Base-by-base conservation (phyloP, 2,113 vertebrate species). In the Hylia prasina region DNA sequence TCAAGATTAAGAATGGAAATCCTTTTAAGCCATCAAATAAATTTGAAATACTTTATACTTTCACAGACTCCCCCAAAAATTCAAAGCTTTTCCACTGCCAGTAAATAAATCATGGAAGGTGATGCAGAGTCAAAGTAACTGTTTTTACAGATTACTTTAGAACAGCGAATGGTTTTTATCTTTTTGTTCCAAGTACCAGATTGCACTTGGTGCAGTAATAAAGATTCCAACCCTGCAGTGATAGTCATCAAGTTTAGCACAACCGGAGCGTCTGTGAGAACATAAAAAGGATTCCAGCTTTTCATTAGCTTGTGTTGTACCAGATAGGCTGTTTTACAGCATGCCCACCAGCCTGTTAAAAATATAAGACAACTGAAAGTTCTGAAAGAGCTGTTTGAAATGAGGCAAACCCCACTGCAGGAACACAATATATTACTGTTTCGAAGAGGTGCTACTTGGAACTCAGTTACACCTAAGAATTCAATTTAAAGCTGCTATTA, bases 271-370 rank as follows among this genome's bases (percentile, higher is more conserved):
- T 88, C 94, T 97, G 95, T 91, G 94, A 97, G 95, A 90, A 97
- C 96, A 97, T 97, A 96, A 97, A 97, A 97, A 97, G 96, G 96
- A 97, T 97, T 97, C 96, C 96, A 97, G 97, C 86, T 92, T 96
- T 97, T 97, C 96, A 96, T 94, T 92, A 96, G 91, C 92, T 50
- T 91, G 70, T 93, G 86, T 80, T 88, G 85, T 50, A 95, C 94
- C 90, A 96, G 90, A 97, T 81, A 95, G 94, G 89, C 69, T 75
- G 78, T 89, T 97, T 96, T 96, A 97, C 94, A 93, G 96, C 95
- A 56, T 89, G 95, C 82, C 88, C 88, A 97, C 70, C 47, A 90
- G 82, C 86, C 91, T 92, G 83, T 92, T 96, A 94, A 97, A 94
- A 94, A 82, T 86, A 89, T 54, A 95, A 93, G 86, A 50, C 86